Evolutionary conservation across 2,888 invertebrate species (phyloP).

Genomic region (Nebria salina): DNA sequence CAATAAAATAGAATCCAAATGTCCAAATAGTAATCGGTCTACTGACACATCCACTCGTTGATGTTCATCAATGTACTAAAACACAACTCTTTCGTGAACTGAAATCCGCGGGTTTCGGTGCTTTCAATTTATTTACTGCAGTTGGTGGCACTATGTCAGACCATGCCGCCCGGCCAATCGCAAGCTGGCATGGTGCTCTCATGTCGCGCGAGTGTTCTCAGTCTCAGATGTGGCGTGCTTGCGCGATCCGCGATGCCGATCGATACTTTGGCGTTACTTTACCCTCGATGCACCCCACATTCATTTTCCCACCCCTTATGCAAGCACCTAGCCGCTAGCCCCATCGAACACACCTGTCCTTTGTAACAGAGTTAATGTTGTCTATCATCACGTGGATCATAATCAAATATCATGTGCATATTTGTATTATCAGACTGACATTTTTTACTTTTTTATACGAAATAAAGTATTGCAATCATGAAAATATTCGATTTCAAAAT

Average conservation of each 20-base stretch:
- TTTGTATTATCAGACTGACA: neutral
- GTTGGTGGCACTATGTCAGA: slow-evolving; percentile 80
- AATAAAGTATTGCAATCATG: too few relatives aligned
- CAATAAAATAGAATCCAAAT: slow-evolving; percentile 15
- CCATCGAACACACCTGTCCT: neutral
- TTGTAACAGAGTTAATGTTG: neutral
- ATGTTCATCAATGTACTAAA: slow-evolving; percentile 9
- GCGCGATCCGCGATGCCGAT: slow-evolving; percentile 18
- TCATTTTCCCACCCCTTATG: neutral
- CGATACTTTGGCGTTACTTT: slow-evolving; percentile 20
- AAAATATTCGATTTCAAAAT: too few relatives aligned
- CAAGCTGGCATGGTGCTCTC: slow-evolving; percentile 57
- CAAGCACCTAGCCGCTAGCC: neutral
- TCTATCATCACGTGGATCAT: slow-evolving; percentile 1
- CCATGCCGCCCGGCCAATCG: slow-evolving; percentile 77
- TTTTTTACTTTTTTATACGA: too few relatives aligned
- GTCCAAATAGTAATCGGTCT: neutral
- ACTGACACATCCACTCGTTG: slow-evolving; percentile 21
- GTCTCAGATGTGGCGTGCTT: slow-evolving; percentile 36
- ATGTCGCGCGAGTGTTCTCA: slow-evolving; percentile 56
- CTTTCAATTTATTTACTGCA: slow-evolving; percentile 59
- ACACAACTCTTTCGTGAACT: slow-evolving; percentile 22
- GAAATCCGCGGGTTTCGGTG: slow-evolving; percentile 50
- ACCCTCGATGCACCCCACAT: neutral
- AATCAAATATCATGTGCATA: neutral